Evolutionary conservation across 2,888 invertebrate species (phyloP).

Genomic region (Pelosia muscerda): DNA sequence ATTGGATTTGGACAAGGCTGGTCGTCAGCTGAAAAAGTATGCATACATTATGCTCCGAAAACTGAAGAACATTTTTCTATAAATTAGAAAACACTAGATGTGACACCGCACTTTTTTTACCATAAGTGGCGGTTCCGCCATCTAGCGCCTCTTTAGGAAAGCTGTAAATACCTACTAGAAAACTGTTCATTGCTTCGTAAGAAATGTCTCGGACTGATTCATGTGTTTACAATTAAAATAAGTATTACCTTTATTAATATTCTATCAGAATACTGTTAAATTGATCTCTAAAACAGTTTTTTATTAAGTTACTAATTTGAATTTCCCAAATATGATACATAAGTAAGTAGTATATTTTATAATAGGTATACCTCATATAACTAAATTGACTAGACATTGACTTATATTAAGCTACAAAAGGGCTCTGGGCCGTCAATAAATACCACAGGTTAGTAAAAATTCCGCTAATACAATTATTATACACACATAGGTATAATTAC

Average conservation of each 20-base stretch:
- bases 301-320: slow-evolving; percentile 13
- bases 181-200: not conserved
- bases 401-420: slow-evolving; percentile 47
- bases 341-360: slow-evolving; percentile 21
- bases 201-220: not conserved
- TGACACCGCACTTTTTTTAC: too few species aligned
- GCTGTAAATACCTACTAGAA: too few species aligned
- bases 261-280: not conserved
- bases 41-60: too few species aligned
- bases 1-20: too few species aligned
- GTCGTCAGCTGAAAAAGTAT: too few species aligned
- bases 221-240: not conserved
- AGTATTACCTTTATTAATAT: not conserved
- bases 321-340: slow-evolving; percentile 38
- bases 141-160: too few species aligned
- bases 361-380: slow-evolving; percentile 27
- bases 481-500: not conserved
- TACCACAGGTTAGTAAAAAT: slow-evolving; percentile 38
- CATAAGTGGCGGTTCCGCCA: not conserved
- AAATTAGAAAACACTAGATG: too few species aligned
- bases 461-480: slow-evolving; percentile 20
- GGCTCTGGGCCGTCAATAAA: slow-evolving; percentile 31
- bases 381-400: slow-evolving; percentile 55
- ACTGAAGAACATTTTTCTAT: too few species aligned
- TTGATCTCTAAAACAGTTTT: not conserved